Base-by-base conservation (phyloP, 2,888 invertebrate genomes). In the Orchesella flavescens region DNA sequence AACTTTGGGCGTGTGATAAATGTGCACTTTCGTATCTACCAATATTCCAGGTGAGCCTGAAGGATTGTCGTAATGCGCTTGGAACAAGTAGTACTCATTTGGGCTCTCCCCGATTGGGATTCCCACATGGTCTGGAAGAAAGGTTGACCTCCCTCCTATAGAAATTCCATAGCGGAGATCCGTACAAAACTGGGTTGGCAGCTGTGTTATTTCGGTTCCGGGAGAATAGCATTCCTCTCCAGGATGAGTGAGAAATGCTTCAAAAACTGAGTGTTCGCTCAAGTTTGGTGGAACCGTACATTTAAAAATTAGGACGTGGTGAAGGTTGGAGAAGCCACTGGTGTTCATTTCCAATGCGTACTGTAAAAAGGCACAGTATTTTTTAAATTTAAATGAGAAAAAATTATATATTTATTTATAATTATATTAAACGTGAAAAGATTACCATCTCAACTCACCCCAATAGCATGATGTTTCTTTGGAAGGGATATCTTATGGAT, bases 21-120 rank as follows among this genome's bases (percentile, higher is more conserved):
- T 4, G 12, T 65, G 1, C 15, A 65, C 5, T 7, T 13, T 4
- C 9, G n/a, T 17, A 4, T 17, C 2, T 4, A 12, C 4, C 17
- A 5, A 2, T 7, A 65, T 65, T 43, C 17, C 65, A 43, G 43
- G n/a, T 12, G 59, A 7, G 21, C 21, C 9, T 1, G 24, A 46
- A 2, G 66, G 44, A 72, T 85, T 85, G 24, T 85, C 82, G 21
- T 82, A 85, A 23, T 85, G 85, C 13, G 72, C 61, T 72, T 85
- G 78, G 4, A 85, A 13, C 43, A 84, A 55, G 12, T 65, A 74
- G 49, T 82, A 84, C 23, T 81, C 81, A 17, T 76, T 68, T n/a
- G n/a, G n/a, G n/a, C n/a, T n/a, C n/a, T 78, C 84, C n/a, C 53
- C 44, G 5, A 84, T 24, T 7, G 84, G 81, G 34, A 71, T 53